phyloP scores from a whole-genome alignment of 2,888 invertebrate genomes.

The Pyrochroa serraticornis region DNA sequence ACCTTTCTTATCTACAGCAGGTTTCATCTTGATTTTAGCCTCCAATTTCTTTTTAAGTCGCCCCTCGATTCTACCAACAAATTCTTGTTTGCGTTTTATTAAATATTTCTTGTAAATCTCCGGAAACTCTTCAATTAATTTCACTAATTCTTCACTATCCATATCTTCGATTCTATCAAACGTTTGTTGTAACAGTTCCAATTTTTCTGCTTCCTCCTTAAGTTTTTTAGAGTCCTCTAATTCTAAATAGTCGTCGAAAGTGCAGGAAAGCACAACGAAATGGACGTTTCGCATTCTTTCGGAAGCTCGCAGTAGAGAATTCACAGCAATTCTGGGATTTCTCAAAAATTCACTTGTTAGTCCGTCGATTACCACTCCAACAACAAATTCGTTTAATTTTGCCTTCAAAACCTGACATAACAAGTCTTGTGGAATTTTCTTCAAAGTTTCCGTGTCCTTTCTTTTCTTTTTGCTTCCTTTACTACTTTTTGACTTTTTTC shows the following conservation, averaged over 20 bases:
- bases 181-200: slow-evolving; percentile 21
- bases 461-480: slow-evolving; percentile 21
- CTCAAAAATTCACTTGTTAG: slow-evolving; percentile 48
- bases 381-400: slow-evolving; percentile 31
- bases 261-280: slow-evolving; percentile 42
- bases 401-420: slow-evolving; percentile 41
- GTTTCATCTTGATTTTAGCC: too few species aligned
- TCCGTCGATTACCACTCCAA: slow-evolving; percentile 49
- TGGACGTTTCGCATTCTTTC: slow-evolving; percentile 49
- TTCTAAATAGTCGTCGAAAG: slow-evolving; percentile 37
- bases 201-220: slow-evolving; percentile 27
- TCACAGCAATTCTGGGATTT: slow-evolving; percentile 40
- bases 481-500: slow-evolving; percentile 9
- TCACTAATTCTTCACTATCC: slow-evolving; percentile 36
- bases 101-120: slow-evolving; percentile 35
- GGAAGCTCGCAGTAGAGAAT: slow-evolving; percentile 44
- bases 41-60: slow-evolving; percentile 3
- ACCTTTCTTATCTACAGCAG: too few species aligned
- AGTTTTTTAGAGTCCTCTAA: slow-evolving; percentile 22
- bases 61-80: slow-evolving; percentile 28
- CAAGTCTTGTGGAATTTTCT: slow-evolving; percentile 42
- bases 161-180: slow-evolving; percentile 30
- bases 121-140: slow-evolving; percentile 26
- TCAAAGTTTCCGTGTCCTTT: slow-evolving; percentile 38
- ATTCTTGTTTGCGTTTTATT: slow-evolving; percentile 36